These are phyloP conservation scores for Pocillopora verrucosa DNA, from an alignment of 64 coral and sea anemone species.

Conservation along the genomic window DNA sequence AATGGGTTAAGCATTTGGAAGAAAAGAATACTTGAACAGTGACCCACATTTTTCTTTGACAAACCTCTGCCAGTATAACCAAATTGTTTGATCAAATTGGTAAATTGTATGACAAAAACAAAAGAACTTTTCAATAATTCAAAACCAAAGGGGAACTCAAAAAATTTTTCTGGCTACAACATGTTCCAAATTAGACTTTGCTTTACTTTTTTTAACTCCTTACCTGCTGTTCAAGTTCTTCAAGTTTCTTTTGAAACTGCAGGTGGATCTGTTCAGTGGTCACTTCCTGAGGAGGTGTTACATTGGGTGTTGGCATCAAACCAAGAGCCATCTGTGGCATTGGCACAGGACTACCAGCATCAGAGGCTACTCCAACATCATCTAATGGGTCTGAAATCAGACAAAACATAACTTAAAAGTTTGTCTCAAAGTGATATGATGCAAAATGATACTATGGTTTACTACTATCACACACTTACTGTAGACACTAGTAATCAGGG, in stretches of 20 bases:
- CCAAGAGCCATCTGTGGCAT: constrained; percentile 80
- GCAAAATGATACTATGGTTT: too few relatives aligned
- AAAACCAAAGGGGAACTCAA: too few relatives aligned
- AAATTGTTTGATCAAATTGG: too few relatives aligned
- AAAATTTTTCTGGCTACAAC: background rate
- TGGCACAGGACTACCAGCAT: background rate
- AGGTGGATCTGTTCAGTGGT: constrained; percentile 34
- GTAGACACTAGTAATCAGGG: too few relatives aligned
- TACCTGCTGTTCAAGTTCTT: constrained; percentile 77
- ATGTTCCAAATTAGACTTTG: background rate
- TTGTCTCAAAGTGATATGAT: background rate
- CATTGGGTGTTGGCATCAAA: constrained; percentile 56
- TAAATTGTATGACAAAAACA: too few relatives aligned
- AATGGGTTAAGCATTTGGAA: too few relatives aligned
- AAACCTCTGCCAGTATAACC: too few relatives aligned
- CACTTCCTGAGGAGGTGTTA: background rate
- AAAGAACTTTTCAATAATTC: too few relatives aligned
- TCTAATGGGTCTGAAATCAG: constrained; percentile 32
- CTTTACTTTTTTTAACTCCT: background rate
- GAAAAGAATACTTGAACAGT: too few relatives aligned
- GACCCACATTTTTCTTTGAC: too few relatives aligned
- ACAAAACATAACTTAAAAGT: background rate
- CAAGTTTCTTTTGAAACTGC: constrained; percentile 74
- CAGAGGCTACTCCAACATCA: constrained; percentile 16
- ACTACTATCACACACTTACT: too few relatives aligned